Evolutionary conservation across 2,888 invertebrate genomes (phyloP).

Genomic region (Sesia bembeciformis): DNA sequence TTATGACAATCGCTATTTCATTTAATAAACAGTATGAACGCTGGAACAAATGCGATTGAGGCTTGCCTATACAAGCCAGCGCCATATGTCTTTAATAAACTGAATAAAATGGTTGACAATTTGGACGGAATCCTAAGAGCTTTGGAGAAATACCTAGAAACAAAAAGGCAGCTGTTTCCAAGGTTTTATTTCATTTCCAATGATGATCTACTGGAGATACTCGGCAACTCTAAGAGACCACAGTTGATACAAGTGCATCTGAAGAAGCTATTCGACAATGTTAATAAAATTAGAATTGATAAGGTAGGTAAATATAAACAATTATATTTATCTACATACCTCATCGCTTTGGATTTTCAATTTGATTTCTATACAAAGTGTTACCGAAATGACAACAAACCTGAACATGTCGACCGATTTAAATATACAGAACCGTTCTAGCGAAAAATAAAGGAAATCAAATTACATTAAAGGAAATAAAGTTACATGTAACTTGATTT

Average conservation of each 20-base stretch:
- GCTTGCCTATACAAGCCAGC: slow-evolving; percentile 76
- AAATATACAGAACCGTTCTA: background rate
- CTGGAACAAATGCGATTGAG: slow-evolving; percentile 73
- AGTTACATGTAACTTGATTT: no score
- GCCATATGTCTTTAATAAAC: slow-evolving; percentile 77
- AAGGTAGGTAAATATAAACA: slow-evolving; percentile 61
- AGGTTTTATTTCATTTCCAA: slow-evolving; percentile 79
- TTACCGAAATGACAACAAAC: no score
- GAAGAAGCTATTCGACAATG: slow-evolving; percentile 91
- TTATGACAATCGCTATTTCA: no score
- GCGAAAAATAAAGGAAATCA: no score
- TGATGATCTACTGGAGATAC: slow-evolving; percentile 84
- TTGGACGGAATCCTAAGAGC: slow-evolving; percentile 88
- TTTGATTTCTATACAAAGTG: no score
- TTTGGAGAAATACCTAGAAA: slow-evolving; percentile 89
- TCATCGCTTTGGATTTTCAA: no score
- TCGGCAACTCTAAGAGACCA: slow-evolving; percentile 89
- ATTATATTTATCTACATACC: no score
- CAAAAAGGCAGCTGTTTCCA: slow-evolving; percentile 91
- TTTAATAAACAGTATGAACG: slow-evolving; percentile 51
- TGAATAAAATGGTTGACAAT: slow-evolving; percentile 82
- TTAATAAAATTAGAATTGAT: slow-evolving; percentile 80
- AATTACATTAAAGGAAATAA: no score
- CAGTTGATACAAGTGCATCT: slow-evolving; percentile 88
- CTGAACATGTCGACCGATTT: background rate